These are phyloP conservation scores for Apis laboriosa DNA, from an alignment of 1,140 invertebrate species.

Conservation along the genomic window DNA sequence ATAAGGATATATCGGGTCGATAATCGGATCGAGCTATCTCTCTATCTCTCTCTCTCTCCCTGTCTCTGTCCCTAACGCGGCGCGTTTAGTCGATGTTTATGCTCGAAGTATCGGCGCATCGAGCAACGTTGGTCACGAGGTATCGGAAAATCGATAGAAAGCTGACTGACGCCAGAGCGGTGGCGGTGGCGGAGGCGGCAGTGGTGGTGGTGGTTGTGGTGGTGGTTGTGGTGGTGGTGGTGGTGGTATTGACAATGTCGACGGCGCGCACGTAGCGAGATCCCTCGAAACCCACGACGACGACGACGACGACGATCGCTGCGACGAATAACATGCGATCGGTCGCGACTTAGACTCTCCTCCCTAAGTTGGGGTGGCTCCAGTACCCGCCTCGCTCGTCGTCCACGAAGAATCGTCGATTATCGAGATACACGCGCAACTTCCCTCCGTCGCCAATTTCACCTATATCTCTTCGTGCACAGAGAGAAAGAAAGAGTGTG, in stretches of 20 bases:
- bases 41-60: no score
- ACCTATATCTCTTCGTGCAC: no score
- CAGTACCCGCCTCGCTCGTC: slow-evolving; percentile 2
- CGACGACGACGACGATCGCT: slow-evolving; percentile 39
- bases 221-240: slow-evolving; percentile 11
- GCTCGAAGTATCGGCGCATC: slow-evolving; percentile 74
- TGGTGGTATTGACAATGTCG: not conserved
- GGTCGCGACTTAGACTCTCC: slow-evolving; percentile 33
- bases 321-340: slow-evolving; percentile 33
- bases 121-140: slow-evolving; percentile 76
- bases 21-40: slow-evolving; percentile 39
- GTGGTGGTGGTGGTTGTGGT: slow-evolving; percentile 3
- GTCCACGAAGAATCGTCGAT: not conserved
- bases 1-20: not conserved
- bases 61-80: not conserved
- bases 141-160: slow-evolving; percentile 80
- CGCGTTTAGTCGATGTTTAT: slow-evolving; percentile 67
- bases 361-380: slow-evolving; percentile 38
- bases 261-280: not conserved
- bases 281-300: not conserved
- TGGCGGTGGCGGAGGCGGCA: slow-evolving; percentile 15
- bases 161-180: slow-evolving; percentile 69
- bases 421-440: not conserved
- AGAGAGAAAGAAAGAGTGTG: not conserved
- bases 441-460: not conserved